These are phyloP conservation scores for Pangasius macronema DNA, from an alignment of 2,797 vertebrate species.

Conservation along the genomic window DNA sequence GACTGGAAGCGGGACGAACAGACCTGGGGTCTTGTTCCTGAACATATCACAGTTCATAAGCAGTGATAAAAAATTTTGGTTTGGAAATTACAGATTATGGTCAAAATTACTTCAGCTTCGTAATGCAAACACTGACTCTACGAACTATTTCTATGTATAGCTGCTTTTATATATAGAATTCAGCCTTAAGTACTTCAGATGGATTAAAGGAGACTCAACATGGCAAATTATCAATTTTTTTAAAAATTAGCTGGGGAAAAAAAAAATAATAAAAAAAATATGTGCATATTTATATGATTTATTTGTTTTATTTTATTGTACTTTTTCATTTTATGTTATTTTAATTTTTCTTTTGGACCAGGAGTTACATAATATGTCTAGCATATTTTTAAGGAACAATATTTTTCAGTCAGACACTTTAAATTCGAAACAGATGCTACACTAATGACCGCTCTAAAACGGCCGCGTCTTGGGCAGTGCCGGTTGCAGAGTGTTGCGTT, in stretches of 20 bases:
- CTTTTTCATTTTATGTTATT: not conserved
- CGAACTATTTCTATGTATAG: not conserved
- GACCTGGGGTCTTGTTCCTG: constrained; percentile 4
- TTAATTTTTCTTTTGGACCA: not conserved
- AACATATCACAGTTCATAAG: constrained; percentile 8
- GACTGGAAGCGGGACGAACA: constrained; percentile 13
- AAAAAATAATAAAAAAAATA: not conserved
- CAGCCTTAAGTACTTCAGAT: not conserved
- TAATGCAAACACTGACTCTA: not conserved
- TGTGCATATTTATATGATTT: no score
- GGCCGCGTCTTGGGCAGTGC: not conserved
- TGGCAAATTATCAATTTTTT: not conserved
- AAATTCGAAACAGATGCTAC: not conserved
- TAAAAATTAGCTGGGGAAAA: not conserved
- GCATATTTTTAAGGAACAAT: not conserved
- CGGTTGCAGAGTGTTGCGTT: not conserved
- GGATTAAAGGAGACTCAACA: not conserved
- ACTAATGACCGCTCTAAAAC: not conserved
- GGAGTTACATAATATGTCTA: not conserved
- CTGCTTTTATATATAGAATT: not conserved
- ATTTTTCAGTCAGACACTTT: not conserved
- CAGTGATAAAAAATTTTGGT: not conserved
- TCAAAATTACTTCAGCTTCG: not conserved
- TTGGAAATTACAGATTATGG: not conserved
- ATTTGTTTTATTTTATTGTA: not conserved